phyloP scores from a whole-genome alignment of 2,113 vertebrate species.

The Lynx canadensis region DNA sequence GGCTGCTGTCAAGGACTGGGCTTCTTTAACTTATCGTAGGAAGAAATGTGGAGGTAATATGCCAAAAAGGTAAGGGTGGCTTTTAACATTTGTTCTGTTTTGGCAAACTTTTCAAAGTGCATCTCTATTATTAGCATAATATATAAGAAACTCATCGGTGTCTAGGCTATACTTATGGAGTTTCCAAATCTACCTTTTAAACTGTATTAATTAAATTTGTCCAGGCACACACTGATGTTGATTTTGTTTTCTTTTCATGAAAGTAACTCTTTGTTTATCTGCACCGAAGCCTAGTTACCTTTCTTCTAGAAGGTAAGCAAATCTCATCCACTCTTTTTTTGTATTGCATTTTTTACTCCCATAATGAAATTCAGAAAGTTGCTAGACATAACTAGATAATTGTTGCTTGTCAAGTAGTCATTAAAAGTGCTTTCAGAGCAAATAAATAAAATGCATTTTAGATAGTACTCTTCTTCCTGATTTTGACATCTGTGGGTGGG shows the following conservation, averaged over 20 bases:
- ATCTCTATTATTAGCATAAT: not conserved
- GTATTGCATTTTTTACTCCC: not conserved
- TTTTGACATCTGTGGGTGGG: not conserved
- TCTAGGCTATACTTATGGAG: not conserved
- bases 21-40: not conserved
- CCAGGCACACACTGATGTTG: not conserved
- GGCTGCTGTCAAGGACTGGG: not conserved
- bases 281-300: not conserved
- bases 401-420: slow-evolving; percentile 41
- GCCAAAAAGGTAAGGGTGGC: not conserved
- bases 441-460: slow-evolving; percentile 40
- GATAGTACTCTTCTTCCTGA: not conserved
- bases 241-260: not conserved
- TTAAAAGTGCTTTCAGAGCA: slow-evolving; percentile 34
- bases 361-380: slow-evolving; percentile 40
- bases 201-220: not conserved
- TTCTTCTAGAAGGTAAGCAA: slow-evolving; percentile 40
- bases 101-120: not conserved
- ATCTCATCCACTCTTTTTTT: slow-evolving; percentile 30
- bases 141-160: not conserved
- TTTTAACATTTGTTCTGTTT: not conserved
- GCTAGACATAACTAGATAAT: slow-evolving; percentile 26
- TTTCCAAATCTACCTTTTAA: slow-evolving; percentile 19
- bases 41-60: not conserved
- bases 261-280: slow-evolving; percentile 20